These are phyloP conservation scores for Tringa solitaria DNA, from an alignment of 2,113 vertebrate genomes.

Conservation along the genomic window DNA sequence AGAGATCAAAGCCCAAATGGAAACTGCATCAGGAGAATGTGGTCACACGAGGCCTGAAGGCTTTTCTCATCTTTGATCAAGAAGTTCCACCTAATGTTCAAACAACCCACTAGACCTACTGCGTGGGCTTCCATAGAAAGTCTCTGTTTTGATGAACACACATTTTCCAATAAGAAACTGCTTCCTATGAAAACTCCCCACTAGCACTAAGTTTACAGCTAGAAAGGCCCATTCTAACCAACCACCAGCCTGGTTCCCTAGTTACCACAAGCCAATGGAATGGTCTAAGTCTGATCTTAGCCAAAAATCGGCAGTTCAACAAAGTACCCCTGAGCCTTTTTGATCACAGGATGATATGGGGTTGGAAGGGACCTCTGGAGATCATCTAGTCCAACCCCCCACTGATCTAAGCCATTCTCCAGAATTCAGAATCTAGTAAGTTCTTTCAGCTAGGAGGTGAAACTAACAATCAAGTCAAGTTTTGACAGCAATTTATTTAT, in stretches of 20 bases:
- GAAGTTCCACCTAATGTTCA: background rate
- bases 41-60: background rate
- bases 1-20: background rate
- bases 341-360: too few relatives aligned
- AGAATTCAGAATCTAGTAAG: background rate
- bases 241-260: background rate
- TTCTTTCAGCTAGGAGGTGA: background rate
- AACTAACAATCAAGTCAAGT: background rate
- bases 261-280: background rate
- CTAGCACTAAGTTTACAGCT: background rate
- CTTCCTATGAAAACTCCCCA: background rate
- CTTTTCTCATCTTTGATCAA: background rate
- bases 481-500: background rate
- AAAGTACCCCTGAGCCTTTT: background rate
- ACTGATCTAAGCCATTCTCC: background rate
- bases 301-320: background rate
- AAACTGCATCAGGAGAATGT: background rate
- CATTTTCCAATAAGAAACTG: background rate
- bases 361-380: too few relatives aligned
- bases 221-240: background rate
- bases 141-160: rapidly evolving
- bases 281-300: background rate
- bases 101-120: rapidly evolving
- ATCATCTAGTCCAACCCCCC: too few relatives aligned
- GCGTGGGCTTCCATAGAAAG: background rate